phyloP scores from a whole-genome alignment of 2,797 vertebrate genomes.

The Lepilemur septentrionalis region DNA sequence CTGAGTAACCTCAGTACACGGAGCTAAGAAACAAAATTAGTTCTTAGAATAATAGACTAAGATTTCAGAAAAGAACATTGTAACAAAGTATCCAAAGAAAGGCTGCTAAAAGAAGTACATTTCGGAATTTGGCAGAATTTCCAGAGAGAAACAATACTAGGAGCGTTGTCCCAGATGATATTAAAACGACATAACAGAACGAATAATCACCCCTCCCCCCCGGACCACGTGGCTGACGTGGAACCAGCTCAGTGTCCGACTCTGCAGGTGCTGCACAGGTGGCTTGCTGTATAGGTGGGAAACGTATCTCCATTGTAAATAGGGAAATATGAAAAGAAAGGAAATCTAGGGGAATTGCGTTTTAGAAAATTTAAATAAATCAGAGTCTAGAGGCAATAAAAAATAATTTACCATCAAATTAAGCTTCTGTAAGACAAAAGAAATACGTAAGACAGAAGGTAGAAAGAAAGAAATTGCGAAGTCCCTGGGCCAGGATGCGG shows the following conservation, averaged over 20 bases:
- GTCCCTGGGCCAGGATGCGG: rapidly evolving
- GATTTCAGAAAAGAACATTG: not conserved
- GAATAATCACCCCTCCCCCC: not conserved
- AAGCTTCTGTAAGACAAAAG: not conserved
- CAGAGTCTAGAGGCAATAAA: not conserved
- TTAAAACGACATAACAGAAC: not conserved
- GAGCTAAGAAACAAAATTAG: not conserved
- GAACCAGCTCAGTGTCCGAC: not conserved
- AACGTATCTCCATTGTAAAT: no score
- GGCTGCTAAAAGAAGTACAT: not conserved
- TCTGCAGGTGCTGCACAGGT: not conserved
- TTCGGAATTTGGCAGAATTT: not conserved
- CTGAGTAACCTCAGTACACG: no score
- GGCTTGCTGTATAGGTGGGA: rapidly evolving
- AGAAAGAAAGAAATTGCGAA: not conserved
- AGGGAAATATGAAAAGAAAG: not conserved
- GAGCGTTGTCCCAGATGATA: not conserved
- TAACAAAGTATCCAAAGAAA: not conserved
- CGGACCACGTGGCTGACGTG: rapidly evolving
- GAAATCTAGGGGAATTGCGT: not conserved
- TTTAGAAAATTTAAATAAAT: not conserved
- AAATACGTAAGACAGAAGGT: not conserved
- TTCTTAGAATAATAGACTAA: not conserved
- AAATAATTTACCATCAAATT: not conserved
- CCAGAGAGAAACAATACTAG: not conserved